Evolutionary conservation across 2,888 invertebrate genomes (phyloP).

Genomic region (Cheilosia soror): DNA sequence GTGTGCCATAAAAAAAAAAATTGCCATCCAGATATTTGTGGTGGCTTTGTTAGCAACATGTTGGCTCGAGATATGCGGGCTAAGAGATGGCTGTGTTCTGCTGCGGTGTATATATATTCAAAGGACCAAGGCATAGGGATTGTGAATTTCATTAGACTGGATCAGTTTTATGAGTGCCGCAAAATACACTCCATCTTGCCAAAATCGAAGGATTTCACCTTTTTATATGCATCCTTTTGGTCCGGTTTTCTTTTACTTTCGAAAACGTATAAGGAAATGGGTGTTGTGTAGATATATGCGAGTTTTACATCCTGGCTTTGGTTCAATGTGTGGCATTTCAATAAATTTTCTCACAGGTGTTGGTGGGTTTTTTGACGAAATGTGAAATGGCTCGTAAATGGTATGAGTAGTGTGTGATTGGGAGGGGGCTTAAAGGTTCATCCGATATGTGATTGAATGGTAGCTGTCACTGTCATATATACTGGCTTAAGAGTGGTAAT

Average conservation of each 20-base stretch:
- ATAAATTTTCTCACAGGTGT: slow-evolving; percentile 53
- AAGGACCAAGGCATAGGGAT: slow-evolving; percentile 66
- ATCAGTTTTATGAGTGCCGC: slow-evolving; percentile 78
- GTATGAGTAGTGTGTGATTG: neutral
- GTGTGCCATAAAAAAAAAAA: slow-evolving; percentile 60
- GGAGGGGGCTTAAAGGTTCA: slow-evolving; percentile 2
- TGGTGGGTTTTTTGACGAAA: slow-evolving; percentile 42
- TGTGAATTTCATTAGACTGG: slow-evolving; percentile 79
- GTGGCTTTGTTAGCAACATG: slow-evolving; percentile 76
- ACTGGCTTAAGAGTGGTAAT: neutral
- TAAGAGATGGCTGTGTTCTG: slow-evolving; percentile 24
- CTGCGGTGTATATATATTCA: neutral
- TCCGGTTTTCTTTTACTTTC: slow-evolving; percentile 11
- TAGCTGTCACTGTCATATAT: slow-evolving; percentile 4
- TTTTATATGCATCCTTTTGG: slow-evolving; percentile 62
- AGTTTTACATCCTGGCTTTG: slow-evolving; percentile 11
- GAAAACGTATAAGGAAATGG: slow-evolving; percentile 25
- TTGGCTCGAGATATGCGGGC: slow-evolving; percentile 69
- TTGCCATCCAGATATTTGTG: slow-evolving; percentile 60
- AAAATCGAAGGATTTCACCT: slow-evolving; percentile 68
- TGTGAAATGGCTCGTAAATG: slow-evolving; percentile 62
- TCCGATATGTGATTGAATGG: slow-evolving; percentile 8
- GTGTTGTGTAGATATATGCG: slow-evolving; percentile 35
- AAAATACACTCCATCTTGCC: slow-evolving; percentile 76
- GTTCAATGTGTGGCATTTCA: slow-evolving; percentile 44